Conservation (phyloP, 1,140 invertebrate genomes). For the Sitophilus oryzae region DNA sequence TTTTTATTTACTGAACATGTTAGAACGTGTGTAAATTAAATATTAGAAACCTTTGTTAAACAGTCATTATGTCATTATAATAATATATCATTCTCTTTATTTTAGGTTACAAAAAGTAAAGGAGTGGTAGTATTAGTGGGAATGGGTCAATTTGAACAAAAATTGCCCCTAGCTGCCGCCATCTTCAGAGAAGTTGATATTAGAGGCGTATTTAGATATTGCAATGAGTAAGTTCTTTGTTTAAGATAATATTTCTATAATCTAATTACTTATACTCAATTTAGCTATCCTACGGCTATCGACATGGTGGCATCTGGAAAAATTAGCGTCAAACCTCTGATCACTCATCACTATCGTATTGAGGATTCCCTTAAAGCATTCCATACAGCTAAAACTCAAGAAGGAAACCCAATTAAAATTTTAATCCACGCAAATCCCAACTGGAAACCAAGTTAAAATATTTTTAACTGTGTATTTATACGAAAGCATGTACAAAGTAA, state of each 20-base stretch:
- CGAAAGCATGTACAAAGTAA: too few relatives aligned
- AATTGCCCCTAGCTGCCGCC: constrained; percentile 75
- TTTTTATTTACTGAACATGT: too few relatives aligned
- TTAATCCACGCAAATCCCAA: constrained; percentile 77
- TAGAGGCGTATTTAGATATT: constrained; percentile 84
- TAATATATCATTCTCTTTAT: constrained; percentile 24
- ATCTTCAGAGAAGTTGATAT: constrained; percentile 83
- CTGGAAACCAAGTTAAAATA: constrained; percentile 31
- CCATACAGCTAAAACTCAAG: constrained; percentile 66
- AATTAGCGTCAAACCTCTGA: constrained; percentile 79
- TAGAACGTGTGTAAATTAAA: too few relatives aligned
- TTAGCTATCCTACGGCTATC: constrained; percentile 78
- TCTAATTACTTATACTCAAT: too few relatives aligned
- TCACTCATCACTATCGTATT: constrained; percentile 85
- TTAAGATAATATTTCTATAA: too few relatives aligned
- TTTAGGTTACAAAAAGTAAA: constrained; percentile 74
- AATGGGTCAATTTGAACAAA: constrained; percentile 70
- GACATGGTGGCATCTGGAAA: constrained; percentile 76
- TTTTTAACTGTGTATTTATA: too few relatives aligned
- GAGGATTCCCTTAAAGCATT: constrained; percentile 84
- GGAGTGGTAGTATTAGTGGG: constrained; percentile 83
- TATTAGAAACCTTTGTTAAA: too few relatives aligned
- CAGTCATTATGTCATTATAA: background rate
- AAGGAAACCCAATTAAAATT: constrained; percentile 78
- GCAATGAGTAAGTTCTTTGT: constrained; percentile 73